Percentiles rank a stretch among this genome's conserved stretches.
These are phyloP conservation scores for Hoplostethus mediterraneus DNA, from an alignment of 2,797 vertebrate genomes.

Conservation along the genomic window DNA sequence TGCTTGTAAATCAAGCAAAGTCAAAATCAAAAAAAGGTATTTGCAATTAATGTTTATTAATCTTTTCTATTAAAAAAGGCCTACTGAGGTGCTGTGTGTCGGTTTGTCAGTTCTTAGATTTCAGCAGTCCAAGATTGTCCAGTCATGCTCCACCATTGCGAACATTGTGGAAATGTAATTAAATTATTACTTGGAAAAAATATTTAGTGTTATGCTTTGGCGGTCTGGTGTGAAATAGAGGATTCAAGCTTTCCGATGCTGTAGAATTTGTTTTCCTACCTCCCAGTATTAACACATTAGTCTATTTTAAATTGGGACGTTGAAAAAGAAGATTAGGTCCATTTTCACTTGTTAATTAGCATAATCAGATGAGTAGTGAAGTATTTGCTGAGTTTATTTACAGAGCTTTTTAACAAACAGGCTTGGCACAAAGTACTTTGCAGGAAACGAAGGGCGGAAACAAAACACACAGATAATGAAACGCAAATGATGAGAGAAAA, in stretches of 20 bases:
- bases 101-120: slow-evolving; percentile 14
- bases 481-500: no score
- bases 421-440: neutral
- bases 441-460: no score
- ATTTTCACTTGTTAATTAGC: slow-evolving; percentile 24
- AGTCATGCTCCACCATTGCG: neutral
- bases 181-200: slow-evolving; percentile 1
- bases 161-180: no score
- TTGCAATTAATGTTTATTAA: slow-evolving; percentile 44
- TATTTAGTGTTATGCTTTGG: neutral
- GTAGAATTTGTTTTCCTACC: slow-evolving; percentile 2
- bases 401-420: neutral
- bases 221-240: neutral
- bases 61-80: slow-evolving; percentile 38
- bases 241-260: neutral
- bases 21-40: slow-evolving; percentile 16
- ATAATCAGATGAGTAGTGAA: slow-evolving; percentile 25
- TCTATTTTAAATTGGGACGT: slow-evolving; percentile 16
- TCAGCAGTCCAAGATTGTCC: neutral
- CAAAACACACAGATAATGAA: no score
- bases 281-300: slow-evolving; percentile 1
- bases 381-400: slow-evolving; percentile 18
- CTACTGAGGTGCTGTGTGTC: slow-evolving; percentile 47
- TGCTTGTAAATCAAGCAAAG: slow-evolving; percentile 35
- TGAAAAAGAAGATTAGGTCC: slow-evolving; percentile 21